Percentiles rank a stretch among this genome's conserved stretches.
These are phyloP conservation scores for Sminthurides aquaticus DNA, from an alignment of 2,888 invertebrate species.

Conservation along the genomic window DNA sequence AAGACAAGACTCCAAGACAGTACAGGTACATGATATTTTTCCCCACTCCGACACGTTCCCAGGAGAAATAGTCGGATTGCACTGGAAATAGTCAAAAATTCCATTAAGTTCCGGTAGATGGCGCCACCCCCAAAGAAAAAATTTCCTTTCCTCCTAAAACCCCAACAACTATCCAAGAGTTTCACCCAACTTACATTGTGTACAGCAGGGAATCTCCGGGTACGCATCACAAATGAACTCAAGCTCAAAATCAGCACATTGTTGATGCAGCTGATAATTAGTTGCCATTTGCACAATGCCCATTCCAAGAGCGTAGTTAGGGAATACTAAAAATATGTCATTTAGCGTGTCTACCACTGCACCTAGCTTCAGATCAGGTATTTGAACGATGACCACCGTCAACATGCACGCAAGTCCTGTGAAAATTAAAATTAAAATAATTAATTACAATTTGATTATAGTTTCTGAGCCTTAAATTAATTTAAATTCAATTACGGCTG, in stretches of 20 bases:
- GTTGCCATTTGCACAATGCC: constrained; percentile 39
- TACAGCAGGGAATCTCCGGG: constrained; percentile 36
- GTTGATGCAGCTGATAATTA: constrained; percentile 35
- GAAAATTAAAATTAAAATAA: constrained; percentile 44
- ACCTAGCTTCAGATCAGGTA: constrained; percentile 56
- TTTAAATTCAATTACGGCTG: constrained; percentile 47
- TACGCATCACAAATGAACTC: constrained; percentile 38
- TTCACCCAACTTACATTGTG: constrained; percentile 31
- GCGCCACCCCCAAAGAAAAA: too few relatives aligned
- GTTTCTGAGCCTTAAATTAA: not conserved
- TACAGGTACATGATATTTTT: constrained; percentile 37
- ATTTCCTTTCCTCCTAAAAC: too few relatives aligned
- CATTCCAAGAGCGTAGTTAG: constrained; percentile 59
- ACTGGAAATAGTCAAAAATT: constrained; percentile 25
- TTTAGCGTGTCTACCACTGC: constrained; percentile 57
- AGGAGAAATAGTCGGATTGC: constrained; percentile 36
- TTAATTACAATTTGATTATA: constrained; percentile 48
- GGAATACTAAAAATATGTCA: constrained; percentile 61
- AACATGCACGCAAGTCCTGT: constrained; percentile 66
- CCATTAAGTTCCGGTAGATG: not conserved
- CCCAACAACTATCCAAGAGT: too few relatives aligned
- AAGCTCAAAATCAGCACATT: constrained; percentile 32
- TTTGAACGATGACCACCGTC: constrained; percentile 60
- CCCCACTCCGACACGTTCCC: constrained; percentile 37
- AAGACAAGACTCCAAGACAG: constrained; percentile 25